Evolutionary conservation across 2,797 vertebrate species (phyloP), one percentile per base, ranked within the genome.

Genomic region (Danio kyathit): DNA sequence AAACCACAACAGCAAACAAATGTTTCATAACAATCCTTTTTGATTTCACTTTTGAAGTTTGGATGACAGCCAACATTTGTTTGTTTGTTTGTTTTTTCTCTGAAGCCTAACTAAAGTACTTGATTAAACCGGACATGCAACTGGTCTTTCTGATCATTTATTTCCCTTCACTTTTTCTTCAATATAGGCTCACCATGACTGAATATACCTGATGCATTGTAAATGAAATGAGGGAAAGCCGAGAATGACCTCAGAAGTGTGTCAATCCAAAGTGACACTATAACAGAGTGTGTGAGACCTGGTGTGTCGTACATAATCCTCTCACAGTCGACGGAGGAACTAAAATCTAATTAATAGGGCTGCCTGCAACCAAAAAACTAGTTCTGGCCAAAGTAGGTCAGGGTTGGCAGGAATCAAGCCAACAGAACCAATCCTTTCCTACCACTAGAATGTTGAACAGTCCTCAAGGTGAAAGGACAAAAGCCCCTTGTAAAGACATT

Each of bases 341-440:
- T 59, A 10, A 73, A 73, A 59, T 57, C 40, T 59, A 73, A 59
- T 73, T 73, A 73, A 57, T 21, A 16, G 43, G 54, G 41, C 38
- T 13, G n/a, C 6, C 67, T 41, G 29, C 10, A 54, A 52, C 49
- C 71, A 43, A 17, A 64, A 46, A 73, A 46, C 40, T 73, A 16
- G 71, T 44, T 73, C 44, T 56, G 17, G 17, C 41, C 17, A 73
- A 73, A 73, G 54, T 73, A 73, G 54, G 52, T 73, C 71, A 73
- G 54, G 54, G 13, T 46, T 59, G 40, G 54, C n/a, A 73, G 46
- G 52, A 59, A n/a, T 59, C 7, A 44, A 72, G 67, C 49, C 16
- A 71, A 52, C 6, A 1, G n/a, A 71, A 71, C 16, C 40, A 71
- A 71, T 38, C 16, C 16, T 8, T 49, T 21, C 5, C 9, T n/a